Evolutionary conservation across 2,888 invertebrate species (phyloP), one percentile per base, ranked within the genome.

Genomic region (Nezara viridula): DNA sequence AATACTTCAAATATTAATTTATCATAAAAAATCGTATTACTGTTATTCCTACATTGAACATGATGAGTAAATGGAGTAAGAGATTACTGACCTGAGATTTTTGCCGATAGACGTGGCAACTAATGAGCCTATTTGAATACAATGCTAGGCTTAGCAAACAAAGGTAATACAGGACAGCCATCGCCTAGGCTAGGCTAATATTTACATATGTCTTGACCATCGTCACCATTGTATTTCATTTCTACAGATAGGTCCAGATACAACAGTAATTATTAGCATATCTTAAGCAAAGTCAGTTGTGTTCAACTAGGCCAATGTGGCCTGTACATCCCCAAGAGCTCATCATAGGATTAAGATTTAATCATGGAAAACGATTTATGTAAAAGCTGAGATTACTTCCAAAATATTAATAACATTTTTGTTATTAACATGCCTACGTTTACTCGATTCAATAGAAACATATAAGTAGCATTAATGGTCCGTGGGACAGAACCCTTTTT

Each of bases 51-150:
- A 16, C 27, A 73, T 19, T 21, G 27, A 37, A 73, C 7, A 73
- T 37, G 66, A 73, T 73, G 66, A 37, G 66, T 37, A 16, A 32
- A 73, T 73, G 9, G 6, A 37, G 21, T 77, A 77, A 10, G 40
- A 44, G 81, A 44, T 40, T 24, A 81, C 81, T 81, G 81, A 81
- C 81, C 81, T n/a, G 44, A n/a, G 44, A 32, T 81, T 81, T 81
- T 81, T 81, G 44, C n/a, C n/a, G n/a, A 44, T 81, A n/a, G 0
- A 40, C n/a, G 44, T 81, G 66, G 81, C 81, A 44, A 37, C 86
- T 86, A 86, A 86, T 86, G 86, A 86, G 55, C 37, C 86, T 40
- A 86, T 86, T 86, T 86, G 86, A 86, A 86, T 86, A 86, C 86
- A 86, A 86, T 55, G 60, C 86, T 40, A 52, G 60, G 60, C 44